Evolutionary conservation across 2,888 invertebrate genomes (phyloP), one percentile per base, ranked within the genome.

Genomic region (Ornithoptera alexandrae): DNA sequence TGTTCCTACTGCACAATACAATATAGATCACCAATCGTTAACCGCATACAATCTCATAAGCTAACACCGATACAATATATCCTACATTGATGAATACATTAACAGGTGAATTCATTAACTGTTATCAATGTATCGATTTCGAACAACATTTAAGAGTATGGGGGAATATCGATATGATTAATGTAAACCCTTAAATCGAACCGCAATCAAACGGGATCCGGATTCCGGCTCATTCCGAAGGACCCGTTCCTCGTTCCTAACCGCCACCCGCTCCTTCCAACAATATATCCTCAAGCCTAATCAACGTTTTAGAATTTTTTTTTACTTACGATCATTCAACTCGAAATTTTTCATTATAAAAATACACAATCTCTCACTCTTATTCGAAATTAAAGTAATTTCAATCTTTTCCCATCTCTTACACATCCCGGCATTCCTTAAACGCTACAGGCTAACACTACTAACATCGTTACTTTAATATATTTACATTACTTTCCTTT

Each of bases 61-160:
- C 91, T 91, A 90, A 90, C 90, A 90, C 85, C 80, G 82, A 89
- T 86, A 89, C 88, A 86, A 84, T 86, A 86, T 79, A 80, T 74
- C 80, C 88, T 90, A 90, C 87, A 79, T 84, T 84, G 88, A 90
- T 90, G 91, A 88, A 84, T 88, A 89, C 87, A 88, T 88, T 91
- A 91, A 92, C 92, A 91, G 91, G 92, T 92, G 92, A 89, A 80
- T 81, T 83, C 80, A 79, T 83, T 88, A 89, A 88, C 86, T 84
- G 87, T 84, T 85, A 85, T 84, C 85, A 86, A 87, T 83, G 83
- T 86, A 86, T 84, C 81, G 83, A 82, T 78, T 83, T 84, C 80
- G 86, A 89, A 89, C 88, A 89, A 87, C 85, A 79, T 83, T 81
- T 74, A 75, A 81, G 81, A 83, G 78, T 87, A 87, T 82, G 24